Evolutionary conservation across 1,140 invertebrate species (phyloP).

Genomic region (Drosophila paulistorum): DNA sequence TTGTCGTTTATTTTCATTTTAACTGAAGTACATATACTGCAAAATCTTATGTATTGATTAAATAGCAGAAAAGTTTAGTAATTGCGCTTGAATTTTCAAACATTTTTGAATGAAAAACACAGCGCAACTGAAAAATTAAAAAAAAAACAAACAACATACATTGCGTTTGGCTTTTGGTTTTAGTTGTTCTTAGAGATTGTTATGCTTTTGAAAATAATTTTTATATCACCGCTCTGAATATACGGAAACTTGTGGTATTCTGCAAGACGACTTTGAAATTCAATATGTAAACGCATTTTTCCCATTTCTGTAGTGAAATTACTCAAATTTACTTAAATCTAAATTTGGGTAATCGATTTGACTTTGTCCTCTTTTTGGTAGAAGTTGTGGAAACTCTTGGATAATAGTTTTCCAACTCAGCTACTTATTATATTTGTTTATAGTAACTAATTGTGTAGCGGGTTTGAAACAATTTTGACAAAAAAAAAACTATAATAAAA

Average conservation of each 20-base stretch:
- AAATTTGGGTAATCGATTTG: too few species aligned
- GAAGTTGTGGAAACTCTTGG: too few species aligned
- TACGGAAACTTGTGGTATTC: neutral
- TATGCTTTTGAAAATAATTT: neutral
- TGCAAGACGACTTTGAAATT: neutral
- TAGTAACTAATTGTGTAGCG: too few species aligned
- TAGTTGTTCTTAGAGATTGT: neutral
- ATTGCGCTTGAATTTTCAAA: conserved; percentile 1
- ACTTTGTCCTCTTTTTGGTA: too few species aligned
- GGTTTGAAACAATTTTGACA: too few species aligned
- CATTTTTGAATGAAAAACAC: neutral
- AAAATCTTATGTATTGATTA: conserved; percentile 11
- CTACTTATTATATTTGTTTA: too few species aligned
- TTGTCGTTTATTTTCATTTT: conserved; percentile 28
- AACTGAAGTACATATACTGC: neutral
- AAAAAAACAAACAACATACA: neutral
- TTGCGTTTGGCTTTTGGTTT: conserved; percentile 9
- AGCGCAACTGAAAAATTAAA: neutral
- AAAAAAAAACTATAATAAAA: too few species aligned
- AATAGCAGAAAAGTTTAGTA: conserved; percentile 2
- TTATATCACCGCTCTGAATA: neutral
- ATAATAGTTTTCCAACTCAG: too few species aligned
- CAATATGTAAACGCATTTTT: too few species aligned
- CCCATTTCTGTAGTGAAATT: too few species aligned
- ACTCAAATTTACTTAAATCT: too few species aligned